Conservation (phyloP, 2,888 invertebrate genomes). For the Melinaea marsaeus region DNA sequence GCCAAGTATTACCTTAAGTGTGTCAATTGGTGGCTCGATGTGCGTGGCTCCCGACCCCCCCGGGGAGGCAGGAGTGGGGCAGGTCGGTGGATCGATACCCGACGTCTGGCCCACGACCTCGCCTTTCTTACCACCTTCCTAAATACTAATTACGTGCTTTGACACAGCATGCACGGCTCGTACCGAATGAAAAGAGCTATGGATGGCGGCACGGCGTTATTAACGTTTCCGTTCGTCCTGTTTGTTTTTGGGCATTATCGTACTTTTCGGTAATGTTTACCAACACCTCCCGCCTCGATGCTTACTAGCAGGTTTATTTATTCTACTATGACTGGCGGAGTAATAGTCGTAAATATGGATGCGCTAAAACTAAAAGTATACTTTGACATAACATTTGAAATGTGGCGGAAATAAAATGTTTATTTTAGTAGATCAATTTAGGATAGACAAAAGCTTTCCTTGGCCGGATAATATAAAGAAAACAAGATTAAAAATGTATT, state of each 20-base stretch:
- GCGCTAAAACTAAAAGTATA: not conserved
- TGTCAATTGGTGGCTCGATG: constrained; percentile 77
- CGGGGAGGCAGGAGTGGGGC: constrained; percentile 67
- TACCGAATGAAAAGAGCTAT: constrained; percentile 71
- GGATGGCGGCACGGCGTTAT: constrained; percentile 66
- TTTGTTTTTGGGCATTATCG: constrained; percentile 59
- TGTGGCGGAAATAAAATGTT: not conserved
- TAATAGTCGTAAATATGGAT: constrained; percentile 9
- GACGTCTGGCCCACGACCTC: constrained; percentile 80
- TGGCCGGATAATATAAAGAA: constrained; percentile 69
- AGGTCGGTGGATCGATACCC: constrained; percentile 82
- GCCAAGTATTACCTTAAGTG: constrained; percentile 75
- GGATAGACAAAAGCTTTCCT: constrained; percentile 44
- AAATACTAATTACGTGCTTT: constrained; percentile 79
- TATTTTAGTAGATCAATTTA: constrained; percentile 25
- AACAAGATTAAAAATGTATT: constrained; percentile 77
- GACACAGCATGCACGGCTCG: constrained; percentile 72
- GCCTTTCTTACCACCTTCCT: constrained; percentile 78
- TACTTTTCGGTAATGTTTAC: constrained; percentile 33
- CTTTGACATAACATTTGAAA: too few species aligned
- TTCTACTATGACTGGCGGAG: constrained; percentile 12
- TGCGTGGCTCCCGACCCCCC: constrained; percentile 66
- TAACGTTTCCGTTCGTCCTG: constrained; percentile 58
- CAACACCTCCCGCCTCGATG: constrained; percentile 20
- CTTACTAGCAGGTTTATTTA: constrained; percentile 14